phyloP scores from a whole-genome alignment of 2,888 invertebrate genomes.

The Thecocarcelia acutangulata region DNA sequence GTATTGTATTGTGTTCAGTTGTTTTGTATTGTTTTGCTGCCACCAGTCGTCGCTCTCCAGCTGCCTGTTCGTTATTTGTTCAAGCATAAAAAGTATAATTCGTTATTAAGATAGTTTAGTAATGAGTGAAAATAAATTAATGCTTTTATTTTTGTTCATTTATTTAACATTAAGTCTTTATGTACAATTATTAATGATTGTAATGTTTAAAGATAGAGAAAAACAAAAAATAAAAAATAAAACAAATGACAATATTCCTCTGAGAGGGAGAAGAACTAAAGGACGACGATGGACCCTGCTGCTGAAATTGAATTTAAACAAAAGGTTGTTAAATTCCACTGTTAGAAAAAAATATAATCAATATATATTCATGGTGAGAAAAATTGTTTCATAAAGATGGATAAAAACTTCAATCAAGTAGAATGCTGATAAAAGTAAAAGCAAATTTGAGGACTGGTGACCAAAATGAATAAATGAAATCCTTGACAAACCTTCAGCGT shows the following conservation, averaged over 20 bases:
- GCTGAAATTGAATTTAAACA: no score
- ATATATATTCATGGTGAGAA: no score
- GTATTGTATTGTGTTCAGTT: background rate
- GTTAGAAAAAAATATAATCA: no score
- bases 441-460: no score
- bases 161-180: slow-evolving; percentile 1
- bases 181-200: background rate
- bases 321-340: no score
- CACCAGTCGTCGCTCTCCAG: background rate
- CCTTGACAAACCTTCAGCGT: no score
- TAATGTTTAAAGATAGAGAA: background rate
- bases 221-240: background rate
- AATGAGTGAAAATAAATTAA: slow-evolving; percentile 13
- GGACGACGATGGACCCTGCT: background rate
- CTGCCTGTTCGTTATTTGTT: slow-evolving; percentile 1
- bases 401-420: no score
- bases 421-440: no score
- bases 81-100: slow-evolving; percentile 7
- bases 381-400: no score
- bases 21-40: background rate
- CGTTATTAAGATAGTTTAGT: slow-evolving; percentile 2
- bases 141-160: background rate
- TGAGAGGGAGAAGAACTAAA: background rate
- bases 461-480: no score
- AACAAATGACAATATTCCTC: background rate